Percentiles rank a stretch among this genome's conserved stretches.
Evolutionary conservation across 1,140 invertebrate genomes (phyloP).

Genomic region (Acarapis woodi): DNA sequence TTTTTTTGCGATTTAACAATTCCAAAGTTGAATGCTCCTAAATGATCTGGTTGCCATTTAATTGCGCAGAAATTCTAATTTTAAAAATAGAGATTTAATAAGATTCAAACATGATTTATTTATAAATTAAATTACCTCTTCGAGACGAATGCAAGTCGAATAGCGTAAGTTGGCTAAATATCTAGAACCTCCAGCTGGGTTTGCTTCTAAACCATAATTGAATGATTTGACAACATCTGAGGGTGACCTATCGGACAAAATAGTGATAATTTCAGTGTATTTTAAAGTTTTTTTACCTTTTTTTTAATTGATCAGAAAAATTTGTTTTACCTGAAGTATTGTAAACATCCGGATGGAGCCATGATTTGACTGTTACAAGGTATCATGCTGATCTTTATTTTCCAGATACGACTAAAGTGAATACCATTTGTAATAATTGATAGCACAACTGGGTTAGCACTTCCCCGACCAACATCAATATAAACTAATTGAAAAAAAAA

Average conservation of each 20-base stretch:
- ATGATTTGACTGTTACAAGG: constrained; percentile 8
- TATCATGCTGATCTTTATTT: constrained; percentile 11
- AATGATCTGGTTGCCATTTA: constrained; percentile 15
- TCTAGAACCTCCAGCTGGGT: constrained; percentile 23
- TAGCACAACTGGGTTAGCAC: constrained; percentile 31
- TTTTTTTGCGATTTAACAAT: no score
- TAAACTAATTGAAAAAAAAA: constrained; percentile 29
- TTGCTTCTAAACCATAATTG: constrained; percentile 38
- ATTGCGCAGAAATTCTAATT: constrained; percentile 72
- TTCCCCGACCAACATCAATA: constrained; percentile 35
- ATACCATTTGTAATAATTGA: constrained; percentile 31
- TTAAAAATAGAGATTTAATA: no score
- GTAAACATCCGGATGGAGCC: constrained; percentile 14
- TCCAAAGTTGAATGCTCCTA: constrained; percentile 13
- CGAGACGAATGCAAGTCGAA: constrained; percentile 47
- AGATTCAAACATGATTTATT: no score
- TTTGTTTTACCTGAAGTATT: no score
- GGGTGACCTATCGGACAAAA: constrained; percentile 12
- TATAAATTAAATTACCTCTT: no score
- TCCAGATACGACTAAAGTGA: constrained; percentile 11
- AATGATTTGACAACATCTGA: constrained; percentile 20
- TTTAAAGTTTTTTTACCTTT: no score
- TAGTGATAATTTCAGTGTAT: no score
- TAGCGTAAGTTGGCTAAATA: constrained; percentile 66
- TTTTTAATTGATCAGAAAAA: no score